phyloP scores from a whole-genome alignment of 2,113 vertebrate species.

The Zosterops hypoxanthus region DNA sequence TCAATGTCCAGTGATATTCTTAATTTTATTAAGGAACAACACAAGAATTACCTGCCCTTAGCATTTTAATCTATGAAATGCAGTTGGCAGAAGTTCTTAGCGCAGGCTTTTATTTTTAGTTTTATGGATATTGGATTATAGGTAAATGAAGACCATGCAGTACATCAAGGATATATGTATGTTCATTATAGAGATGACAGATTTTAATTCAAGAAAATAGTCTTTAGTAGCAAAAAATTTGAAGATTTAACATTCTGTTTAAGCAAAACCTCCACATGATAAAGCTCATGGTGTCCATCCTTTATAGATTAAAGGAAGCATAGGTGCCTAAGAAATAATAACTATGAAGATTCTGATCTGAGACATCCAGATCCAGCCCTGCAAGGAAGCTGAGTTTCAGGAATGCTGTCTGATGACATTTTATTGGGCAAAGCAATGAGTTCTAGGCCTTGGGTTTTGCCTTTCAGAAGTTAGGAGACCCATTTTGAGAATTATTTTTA shows the following conservation, averaged over 20 bases:
- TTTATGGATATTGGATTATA: conserved; percentile 1
- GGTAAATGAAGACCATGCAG: neutral
- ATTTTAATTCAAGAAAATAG: conserved; percentile 1
- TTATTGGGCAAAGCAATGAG: neutral
- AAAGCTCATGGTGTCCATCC: neutral
- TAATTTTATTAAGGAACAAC: neutral
- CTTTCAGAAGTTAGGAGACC: neutral
- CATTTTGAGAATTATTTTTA: neutral
- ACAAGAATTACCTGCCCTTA: neutral
- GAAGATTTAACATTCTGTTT: neutral
- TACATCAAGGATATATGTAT: neutral
- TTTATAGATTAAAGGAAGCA: neutral
- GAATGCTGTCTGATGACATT: neutral
- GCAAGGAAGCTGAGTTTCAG: neutral
- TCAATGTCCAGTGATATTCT: neutral
- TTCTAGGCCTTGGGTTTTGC: neutral
- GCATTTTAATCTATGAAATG: conserved; percentile 26
- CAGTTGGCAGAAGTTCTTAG: conserved; percentile 3
- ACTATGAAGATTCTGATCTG: neutral
- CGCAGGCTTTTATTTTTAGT: conserved; percentile 15
- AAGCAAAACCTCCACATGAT: neutral
- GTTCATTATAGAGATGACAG: neutral
- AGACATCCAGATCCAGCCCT: neutral
- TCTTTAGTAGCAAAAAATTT: neutral
- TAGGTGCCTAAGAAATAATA: neutral